Base-by-base conservation (phyloP, 2,797 vertebrate genomes). In the Ctenopoma multispine region DNA sequence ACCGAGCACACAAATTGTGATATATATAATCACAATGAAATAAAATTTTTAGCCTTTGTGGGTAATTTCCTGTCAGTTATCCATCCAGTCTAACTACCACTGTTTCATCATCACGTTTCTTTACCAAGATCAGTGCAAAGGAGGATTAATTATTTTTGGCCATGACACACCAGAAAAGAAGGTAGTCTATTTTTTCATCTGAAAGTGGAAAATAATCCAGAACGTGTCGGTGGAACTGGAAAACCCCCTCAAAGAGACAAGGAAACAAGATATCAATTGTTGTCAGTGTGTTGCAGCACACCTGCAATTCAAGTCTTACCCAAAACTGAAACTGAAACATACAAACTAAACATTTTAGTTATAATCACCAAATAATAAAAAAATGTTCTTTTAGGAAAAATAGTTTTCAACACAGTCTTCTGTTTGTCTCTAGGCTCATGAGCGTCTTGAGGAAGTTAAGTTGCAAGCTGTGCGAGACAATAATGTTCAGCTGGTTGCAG, bases 391-490 rank as follows among this genome's bases (percentile, higher is more conserved):
- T 10, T 23, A 7, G 54, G 14, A 41, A 1, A 1, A 36, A 38
- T 23, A 49, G 49, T 41, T 51, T 59, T 40, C 3, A 17, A 27
- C 34, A 21, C 34, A 15, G 10, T 40, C 12, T n/a, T 63, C 36
- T 40, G 7, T 40, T 23, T 64, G 15, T 43, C 10, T 85, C 62
- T 73, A 99, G 98, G 98, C 97, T 85, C 98, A 99, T 0, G 97
- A 99, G 79, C 94, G 96, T 69, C 92, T 99, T 63, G 98, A 98
- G 92, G 97, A 98, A 79, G 96, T 96, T 54, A 96, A 97, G 86
- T 92, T 99, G 72, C 94, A 98, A 90, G 98, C 98, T 3, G 98
- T 99, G 77, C 92, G 94, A 83, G 96, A 97, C 60, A 95, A 97
- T 89, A 99, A 97, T 70, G 84, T 99, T 86, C 95, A 97, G 87